A percentile compares a stretch with the other conserved stretches of the same genome.
Conservation (phyloP, 2,888 invertebrate genomes). For the Byasa hedistus region DNA sequence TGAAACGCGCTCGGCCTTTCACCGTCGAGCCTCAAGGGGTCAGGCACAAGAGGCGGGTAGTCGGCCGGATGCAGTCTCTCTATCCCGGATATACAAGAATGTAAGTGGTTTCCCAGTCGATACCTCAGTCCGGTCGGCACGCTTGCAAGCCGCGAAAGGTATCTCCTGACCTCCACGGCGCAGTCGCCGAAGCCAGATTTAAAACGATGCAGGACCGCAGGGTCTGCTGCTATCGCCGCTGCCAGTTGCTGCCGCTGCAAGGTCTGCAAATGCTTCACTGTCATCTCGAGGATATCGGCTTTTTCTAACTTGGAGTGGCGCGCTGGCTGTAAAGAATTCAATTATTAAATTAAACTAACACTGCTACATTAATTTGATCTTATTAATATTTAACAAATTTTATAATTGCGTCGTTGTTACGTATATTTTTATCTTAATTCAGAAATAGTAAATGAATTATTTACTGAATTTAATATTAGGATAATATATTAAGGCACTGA, state of each 20-base stretch:
- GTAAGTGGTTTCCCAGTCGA: slow-evolving; percentile 83
- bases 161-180: slow-evolving; percentile 89
- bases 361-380: too few species aligned
- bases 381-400: too few species aligned
- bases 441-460: too few species aligned
- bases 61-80: slow-evolving; percentile 55
- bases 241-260: slow-evolving; percentile 93
- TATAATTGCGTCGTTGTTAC: too few species aligned
- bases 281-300: slow-evolving; percentile 96
- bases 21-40: slow-evolving; percentile 66
- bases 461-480: too few species aligned
- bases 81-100: slow-evolving; percentile 82
- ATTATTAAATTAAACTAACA: not conserved
- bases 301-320: slow-evolving; percentile 97
- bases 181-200: slow-evolving; percentile 94
- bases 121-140: slow-evolving; percentile 80
- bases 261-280: slow-evolving; percentile 94
- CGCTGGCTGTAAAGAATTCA: slow-evolving; percentile 84
- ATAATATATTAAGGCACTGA: too few species aligned
- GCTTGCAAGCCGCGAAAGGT: slow-evolving; percentile 83
- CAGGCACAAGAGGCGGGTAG: slow-evolving; percentile 81
- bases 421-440: too few species aligned
- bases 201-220: slow-evolving; percentile 90
- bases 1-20: slow-evolving; percentile 72
- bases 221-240: slow-evolving; percentile 90